Evolutionary conservation across 2,113 vertebrate genomes (phyloP).

Genomic region (Hydrolagus affinis): DNA sequence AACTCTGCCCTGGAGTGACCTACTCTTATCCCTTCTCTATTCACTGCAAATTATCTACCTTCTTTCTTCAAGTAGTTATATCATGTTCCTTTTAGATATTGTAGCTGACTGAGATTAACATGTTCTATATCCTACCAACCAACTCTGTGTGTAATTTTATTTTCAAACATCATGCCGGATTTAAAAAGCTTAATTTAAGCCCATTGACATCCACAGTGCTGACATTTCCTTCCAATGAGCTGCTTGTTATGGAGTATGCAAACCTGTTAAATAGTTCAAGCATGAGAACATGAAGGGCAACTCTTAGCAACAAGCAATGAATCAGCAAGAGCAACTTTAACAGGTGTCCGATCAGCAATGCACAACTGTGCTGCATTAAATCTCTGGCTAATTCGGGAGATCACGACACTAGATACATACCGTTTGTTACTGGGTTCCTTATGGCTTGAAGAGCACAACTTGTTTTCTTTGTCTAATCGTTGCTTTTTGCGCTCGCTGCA

Average conservation of each 20-base stretch:
- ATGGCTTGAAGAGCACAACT: slow-evolving; percentile 41
- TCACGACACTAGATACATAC: slow-evolving; percentile 11
- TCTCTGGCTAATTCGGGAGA: slow-evolving; percentile 24
- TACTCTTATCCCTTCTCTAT: too few species aligned
- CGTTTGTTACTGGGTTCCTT: slow-evolving; percentile 43
- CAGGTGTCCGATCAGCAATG: slow-evolving; percentile 14
- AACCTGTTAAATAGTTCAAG: slow-evolving; percentile 11
- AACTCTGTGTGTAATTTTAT: too few species aligned
- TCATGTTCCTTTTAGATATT: too few species aligned
- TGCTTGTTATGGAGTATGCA: too few species aligned
- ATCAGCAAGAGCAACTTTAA: slow-evolving; percentile 11
- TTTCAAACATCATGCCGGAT: neutral
- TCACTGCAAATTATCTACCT: too few species aligned
- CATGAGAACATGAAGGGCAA: neutral
- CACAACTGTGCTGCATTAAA: neutral
- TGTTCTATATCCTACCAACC: too few species aligned
- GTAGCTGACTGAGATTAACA: too few species aligned
- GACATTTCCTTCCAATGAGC: neutral
- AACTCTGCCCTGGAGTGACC: too few species aligned
- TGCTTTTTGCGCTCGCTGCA: slow-evolving; percentile 56
- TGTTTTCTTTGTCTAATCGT: slow-evolving; percentile 52
- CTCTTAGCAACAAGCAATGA: neutral
- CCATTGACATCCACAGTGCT: neutral
- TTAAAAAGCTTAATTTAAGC: neutral
- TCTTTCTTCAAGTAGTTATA: too few species aligned